A percentile compares a stretch with the other conserved stretches of the same genome.
Evolutionary conservation across 2,113 vertebrate genomes (phyloP).

Genomic region (Procavia capensis): DNA sequence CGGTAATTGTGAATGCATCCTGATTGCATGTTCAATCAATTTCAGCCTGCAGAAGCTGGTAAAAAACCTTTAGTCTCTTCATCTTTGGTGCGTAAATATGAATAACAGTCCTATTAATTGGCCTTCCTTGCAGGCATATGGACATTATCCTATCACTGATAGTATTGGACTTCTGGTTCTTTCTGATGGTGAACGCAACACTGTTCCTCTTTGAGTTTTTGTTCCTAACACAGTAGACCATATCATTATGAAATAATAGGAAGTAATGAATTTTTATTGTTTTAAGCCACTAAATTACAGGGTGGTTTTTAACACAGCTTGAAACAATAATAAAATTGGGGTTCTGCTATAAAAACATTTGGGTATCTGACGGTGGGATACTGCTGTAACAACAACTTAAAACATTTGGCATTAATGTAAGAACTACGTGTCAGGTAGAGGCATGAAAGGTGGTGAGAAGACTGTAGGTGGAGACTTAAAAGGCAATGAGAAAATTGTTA

Average conservation of each 20-base stretch:
- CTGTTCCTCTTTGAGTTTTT: too few species aligned
- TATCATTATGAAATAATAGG: not conserved
- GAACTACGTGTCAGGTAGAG: not conserved
- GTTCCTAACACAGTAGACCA: too few species aligned
- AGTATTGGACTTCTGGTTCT: too few species aligned
- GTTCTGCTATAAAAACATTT: not conserved
- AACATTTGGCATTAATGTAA: not conserved
- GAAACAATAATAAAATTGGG: not conserved
- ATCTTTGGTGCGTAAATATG: too few species aligned
- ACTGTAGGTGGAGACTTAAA: not conserved
- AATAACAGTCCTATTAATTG: too few species aligned
- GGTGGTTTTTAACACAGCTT: not conserved
- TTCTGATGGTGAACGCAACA: too few species aligned
- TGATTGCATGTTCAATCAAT: too few species aligned
- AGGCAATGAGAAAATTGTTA: not conserved
- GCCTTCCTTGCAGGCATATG: too few species aligned
- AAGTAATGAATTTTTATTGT: not conserved
- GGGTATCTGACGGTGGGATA: not conserved
- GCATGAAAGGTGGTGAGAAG: not conserved
- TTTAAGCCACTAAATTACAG: not conserved
- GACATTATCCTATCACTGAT: too few species aligned
- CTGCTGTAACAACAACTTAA: not conserved
- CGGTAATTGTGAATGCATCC: too few species aligned
- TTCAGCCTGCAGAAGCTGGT: too few species aligned
- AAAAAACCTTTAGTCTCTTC: too few species aligned